Percentiles rank a stretch among this genome's conserved stretches.
Evolutionary conservation across 2,888 invertebrate species (phyloP).

Genomic region (Cotesia congregata): DNA sequence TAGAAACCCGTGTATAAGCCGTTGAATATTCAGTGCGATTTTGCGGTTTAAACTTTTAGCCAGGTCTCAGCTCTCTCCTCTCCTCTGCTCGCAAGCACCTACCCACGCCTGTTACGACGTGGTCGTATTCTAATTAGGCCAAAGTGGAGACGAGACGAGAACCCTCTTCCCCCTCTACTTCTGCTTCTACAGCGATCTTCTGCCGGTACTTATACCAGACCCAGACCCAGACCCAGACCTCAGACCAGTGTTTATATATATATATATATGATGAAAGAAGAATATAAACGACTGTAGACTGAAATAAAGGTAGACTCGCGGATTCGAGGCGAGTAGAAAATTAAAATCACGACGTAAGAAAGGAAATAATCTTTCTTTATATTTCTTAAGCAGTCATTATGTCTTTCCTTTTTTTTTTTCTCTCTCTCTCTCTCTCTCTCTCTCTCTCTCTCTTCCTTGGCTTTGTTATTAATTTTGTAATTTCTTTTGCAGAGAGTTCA

Average conservation of each 20-base stretch:
- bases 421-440: not conserved
- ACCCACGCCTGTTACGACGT: slow-evolving; percentile 45
- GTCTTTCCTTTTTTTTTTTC: not conserved
- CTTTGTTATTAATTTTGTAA: not conserved
- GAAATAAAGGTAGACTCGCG: not conserved
- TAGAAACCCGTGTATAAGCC: slow-evolving; percentile 60
- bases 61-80: slow-evolving; percentile 31
- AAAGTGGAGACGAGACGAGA: slow-evolving; percentile 49
- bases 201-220: too few species aligned
- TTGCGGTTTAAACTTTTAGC: slow-evolving; percentile 65
- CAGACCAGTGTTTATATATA: not conserved
- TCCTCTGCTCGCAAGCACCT: slow-evolving; percentile 16
- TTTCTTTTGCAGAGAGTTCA: slow-evolving; percentile 77
- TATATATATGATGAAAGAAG: not conserved
- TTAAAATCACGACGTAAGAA: slow-evolving; percentile 15
- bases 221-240: not conserved
- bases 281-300: not conserved
- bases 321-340: not conserved
- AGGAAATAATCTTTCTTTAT: slow-evolving; percentile 10
- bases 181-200: slow-evolving; percentile 8
- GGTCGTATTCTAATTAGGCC: slow-evolving; percentile 61
- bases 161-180: slow-evolving; percentile 13
- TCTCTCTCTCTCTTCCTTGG: not conserved
- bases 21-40: slow-evolving; percentile 70
- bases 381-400: not conserved